Percentiles rank a stretch among this genome's conserved stretches.
Conservation (phyloP, 2,797 vertebrate species). For the Apodemus agrarius region DNA sequence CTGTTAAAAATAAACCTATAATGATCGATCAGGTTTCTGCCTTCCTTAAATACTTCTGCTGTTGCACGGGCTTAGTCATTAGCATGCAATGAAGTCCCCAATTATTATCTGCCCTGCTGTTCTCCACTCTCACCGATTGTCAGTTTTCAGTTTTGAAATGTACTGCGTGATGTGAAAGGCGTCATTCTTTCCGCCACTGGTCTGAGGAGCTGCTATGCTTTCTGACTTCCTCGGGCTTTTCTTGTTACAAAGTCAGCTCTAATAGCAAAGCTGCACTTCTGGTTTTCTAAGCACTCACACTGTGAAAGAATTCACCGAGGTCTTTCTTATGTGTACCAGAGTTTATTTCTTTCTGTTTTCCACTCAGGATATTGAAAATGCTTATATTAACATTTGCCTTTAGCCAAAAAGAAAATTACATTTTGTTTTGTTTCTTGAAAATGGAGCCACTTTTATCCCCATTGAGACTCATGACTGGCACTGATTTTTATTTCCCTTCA, state of each 20-base stretch:
- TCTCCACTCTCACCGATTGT: constrained; percentile 74
- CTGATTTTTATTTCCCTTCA: background rate
- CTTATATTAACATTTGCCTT: constrained; percentile 14
- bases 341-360: constrained; percentile 33
- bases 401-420: background rate
- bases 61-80: constrained; percentile 73
- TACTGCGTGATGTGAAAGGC: constrained; percentile 75
- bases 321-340: constrained; percentile 26
- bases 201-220: constrained; percentile 72
- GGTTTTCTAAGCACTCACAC: constrained; percentile 71
- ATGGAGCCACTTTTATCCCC: background rate
- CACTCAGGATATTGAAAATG: background rate
- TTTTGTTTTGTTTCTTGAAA: background rate
- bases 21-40: constrained; percentile 59
- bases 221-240: constrained; percentile 70
- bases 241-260: constrained; percentile 69
- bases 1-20: constrained; percentile 71
- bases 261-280: constrained; percentile 42
- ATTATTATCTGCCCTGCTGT: constrained; percentile 83
- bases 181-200: constrained; percentile 62
- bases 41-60: constrained; percentile 60
- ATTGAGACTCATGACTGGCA: background rate
- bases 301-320: constrained; percentile 28
- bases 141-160: constrained; percentile 77
- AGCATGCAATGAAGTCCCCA: constrained; percentile 81